Percentiles rank a stretch among this genome's conserved stretches.
Conservation (phyloP, 2,888 invertebrate genomes). For the Phalangium opilio region DNA sequence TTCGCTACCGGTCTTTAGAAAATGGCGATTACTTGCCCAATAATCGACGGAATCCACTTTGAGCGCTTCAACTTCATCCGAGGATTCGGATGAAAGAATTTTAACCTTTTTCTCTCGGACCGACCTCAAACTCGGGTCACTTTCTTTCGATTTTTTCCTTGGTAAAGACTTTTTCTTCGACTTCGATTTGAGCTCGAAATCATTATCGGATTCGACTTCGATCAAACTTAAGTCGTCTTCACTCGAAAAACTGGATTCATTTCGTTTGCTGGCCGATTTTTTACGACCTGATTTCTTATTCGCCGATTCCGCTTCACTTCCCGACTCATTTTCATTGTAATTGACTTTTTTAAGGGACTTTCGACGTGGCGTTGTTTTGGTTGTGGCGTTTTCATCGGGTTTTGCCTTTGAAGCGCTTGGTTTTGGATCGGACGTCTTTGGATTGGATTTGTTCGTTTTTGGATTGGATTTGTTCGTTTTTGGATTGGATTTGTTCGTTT, state of each 20-base stretch:
- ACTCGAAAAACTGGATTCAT: conserved; percentile 19
- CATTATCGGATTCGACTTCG: background rate
- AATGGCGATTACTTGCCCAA: no score
- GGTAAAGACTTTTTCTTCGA: background rate
- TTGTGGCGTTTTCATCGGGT: conserved; percentile 21
- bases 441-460: background rate
- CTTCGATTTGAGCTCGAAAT: background rate
- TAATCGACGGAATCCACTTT: conserved; percentile 13
- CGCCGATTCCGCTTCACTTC: background rate
- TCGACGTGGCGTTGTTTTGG: no score
- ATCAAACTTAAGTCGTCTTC: conserved; percentile 3
- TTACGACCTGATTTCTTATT: conserved; percentile 11
- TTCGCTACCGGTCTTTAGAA: no score
- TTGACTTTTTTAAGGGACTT: conserved; percentile 26
- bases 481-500: conserved; percentile 18
- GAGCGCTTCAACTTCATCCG: conserved; percentile 17
- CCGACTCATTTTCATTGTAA: conserved; percentile 8
- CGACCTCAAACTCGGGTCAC: no score
- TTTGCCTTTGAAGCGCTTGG: background rate
- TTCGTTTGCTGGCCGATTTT: conserved; percentile 25
- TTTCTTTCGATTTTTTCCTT: conserved; percentile 6
- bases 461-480: conserved; percentile 5
- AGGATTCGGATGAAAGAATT: conserved; percentile 13
- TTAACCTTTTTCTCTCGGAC: conserved; percentile 4
- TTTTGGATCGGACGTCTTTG: background rate